Evolutionary conservation across 2,113 vertebrate genomes (phyloP), one percentile per base, ranked within the genome.

Genomic region (Bucco capensis): DNA sequence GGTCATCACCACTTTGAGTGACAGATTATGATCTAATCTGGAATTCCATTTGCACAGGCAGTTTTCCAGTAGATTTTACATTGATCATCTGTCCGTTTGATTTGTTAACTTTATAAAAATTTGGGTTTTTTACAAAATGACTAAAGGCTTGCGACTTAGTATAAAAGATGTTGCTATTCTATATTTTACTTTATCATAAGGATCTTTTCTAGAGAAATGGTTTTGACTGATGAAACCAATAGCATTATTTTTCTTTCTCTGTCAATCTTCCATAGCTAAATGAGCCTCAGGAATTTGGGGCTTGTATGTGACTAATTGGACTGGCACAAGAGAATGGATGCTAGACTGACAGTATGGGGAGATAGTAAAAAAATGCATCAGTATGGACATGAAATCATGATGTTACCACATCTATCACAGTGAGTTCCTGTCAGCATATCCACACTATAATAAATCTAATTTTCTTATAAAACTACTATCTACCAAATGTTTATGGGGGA

Each of bases 91-190:
- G 69, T 96, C 80, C 76, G 72, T 95, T 95, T 96, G 69, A 96
- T 95, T 92, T 96, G 66, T 54, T 92, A 95, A 91, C 79, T 86
- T 94, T 77, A 77, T 51, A 72, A 97, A 91, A 97, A 92, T 51
- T 47, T 57, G 40, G 2, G 2, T 88, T 89, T 97, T 96, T 93
- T n/a, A 82, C 25, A 86, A 95, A 96, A 95, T 73, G 4, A 94
- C 56, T 94, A 83, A 94, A 94, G 77, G 38, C 70, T 91, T 92
- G 64, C 54, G 92, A 86, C 17, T 69, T 44, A 60, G 50, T 8
- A 42, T 49, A 90, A 56, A 80, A 96, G 93, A 86, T 37, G 27
- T 8, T 81, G 25, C 11, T 90, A 67, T 62, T 94, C 88, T 67
- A n/a, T 46, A 51, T 94, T 95, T 88, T 87, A 74, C 21, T 92